phyloP scores from a whole-genome alignment of 1,140 invertebrate genomes.

The Drosophila mayri region DNA sequence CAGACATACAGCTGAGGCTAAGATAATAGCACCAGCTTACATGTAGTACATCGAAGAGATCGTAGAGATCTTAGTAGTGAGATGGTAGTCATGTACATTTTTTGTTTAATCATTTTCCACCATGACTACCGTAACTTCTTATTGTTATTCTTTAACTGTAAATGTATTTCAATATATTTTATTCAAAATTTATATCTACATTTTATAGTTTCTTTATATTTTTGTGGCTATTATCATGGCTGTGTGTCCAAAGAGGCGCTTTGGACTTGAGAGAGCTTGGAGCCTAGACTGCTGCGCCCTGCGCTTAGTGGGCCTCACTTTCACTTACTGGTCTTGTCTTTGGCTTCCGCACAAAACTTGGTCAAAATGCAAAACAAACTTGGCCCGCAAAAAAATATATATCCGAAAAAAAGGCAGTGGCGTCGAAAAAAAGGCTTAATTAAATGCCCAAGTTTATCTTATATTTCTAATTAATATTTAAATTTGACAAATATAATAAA shows the following conservation, averaged over 20 bases:
- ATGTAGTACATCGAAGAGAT: no score
- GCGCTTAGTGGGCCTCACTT: constrained; percentile 69
- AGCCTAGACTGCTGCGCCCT: constrained; percentile 55
- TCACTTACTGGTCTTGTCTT: constrained; percentile 68
- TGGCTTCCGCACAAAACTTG: constrained; percentile 76
- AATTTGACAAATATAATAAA: no score
- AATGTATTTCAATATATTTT: background rate
- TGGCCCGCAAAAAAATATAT: constrained; percentile 63
- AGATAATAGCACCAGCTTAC: background rate
- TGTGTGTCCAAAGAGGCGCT: background rate
- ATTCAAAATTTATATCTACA: background rate
- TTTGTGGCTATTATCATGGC: background rate
- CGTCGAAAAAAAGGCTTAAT: background rate
- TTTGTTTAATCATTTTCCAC: no score
- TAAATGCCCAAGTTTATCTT: background rate
- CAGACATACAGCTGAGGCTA: background rate
- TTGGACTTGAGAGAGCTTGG: constrained; percentile 20
- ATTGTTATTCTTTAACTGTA: background rate
- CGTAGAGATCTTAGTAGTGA: no score
- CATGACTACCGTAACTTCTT: background rate
- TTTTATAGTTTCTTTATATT: background rate
- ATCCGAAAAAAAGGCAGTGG: background rate
- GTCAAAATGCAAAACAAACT: constrained; percentile 80
- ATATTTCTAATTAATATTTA: background rate
- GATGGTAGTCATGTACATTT: no score